phyloP scores from a whole-genome alignment of 2,113 vertebrate genomes.

The Suricata suricatta region DNA sequence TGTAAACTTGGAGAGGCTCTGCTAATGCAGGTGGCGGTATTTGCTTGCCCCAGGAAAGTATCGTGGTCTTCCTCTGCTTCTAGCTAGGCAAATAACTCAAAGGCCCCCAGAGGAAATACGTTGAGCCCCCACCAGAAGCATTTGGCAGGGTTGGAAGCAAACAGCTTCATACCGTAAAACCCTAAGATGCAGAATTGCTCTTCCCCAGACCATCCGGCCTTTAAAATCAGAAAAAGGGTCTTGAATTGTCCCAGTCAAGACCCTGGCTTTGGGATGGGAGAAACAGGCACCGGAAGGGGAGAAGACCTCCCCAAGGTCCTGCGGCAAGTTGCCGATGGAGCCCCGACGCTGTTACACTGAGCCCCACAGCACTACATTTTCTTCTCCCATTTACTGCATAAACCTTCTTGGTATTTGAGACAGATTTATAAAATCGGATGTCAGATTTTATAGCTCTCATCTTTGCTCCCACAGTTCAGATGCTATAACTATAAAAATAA shows the following conservation, averaged over 20 bases:
- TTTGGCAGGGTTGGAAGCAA: background rate
- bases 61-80: background rate
- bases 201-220: background rate
- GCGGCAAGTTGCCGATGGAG: background rate
- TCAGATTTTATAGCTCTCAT: conserved; percentile 16
- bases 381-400: background rate
- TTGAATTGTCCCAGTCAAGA: background rate
- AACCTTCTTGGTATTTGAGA: background rate
- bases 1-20: background rate
- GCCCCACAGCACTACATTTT: background rate
- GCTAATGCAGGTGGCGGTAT: background rate
- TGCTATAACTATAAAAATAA: background rate
- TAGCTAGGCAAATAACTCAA: background rate
- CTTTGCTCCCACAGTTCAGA: conserved; percentile 27
- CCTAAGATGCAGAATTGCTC: no score
- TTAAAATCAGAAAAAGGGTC: background rate
- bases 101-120: background rate
- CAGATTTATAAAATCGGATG: conserved; percentile 45
- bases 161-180: background rate
- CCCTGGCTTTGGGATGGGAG: background rate
- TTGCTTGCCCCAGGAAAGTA: background rate
- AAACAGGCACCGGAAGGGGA: background rate
- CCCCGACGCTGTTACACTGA: background rate
- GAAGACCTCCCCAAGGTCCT: background rate
- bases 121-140: background rate